phyloP scores from a whole-genome alignment of 1,140 invertebrate genomes.

The Nomia melanderi region DNA sequence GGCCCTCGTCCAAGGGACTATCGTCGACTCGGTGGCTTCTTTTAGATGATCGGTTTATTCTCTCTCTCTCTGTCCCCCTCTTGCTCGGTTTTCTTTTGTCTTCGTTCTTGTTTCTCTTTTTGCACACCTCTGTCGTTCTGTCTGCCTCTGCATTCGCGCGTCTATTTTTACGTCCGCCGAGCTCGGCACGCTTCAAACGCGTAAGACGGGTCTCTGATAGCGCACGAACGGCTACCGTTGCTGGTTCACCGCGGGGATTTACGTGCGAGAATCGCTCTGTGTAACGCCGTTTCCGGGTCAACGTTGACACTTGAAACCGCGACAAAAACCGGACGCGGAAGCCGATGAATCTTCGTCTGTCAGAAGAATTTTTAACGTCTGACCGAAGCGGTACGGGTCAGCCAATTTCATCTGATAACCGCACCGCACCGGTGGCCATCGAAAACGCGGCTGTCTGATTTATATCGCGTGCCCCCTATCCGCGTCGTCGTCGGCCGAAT shows the following conservation, averaged over 20 bases:
- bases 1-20: conserved; percentile 39
- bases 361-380: conserved; percentile 6
- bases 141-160: conserved; percentile 9
- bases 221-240: background rate
- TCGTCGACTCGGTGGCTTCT: conserved; percentile 18
- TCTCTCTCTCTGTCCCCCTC: background rate
- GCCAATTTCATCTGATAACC: background rate
- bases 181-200: background rate
- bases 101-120: background rate
- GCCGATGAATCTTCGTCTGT: background rate
- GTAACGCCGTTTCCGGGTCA: too few species aligned
- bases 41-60: background rate
- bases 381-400: background rate
- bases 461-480: background rate
- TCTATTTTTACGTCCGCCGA: background rate
- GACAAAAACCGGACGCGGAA: background rate
- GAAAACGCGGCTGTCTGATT: background rate
- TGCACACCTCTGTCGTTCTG: background rate
- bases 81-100: background rate
- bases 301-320: background rate
- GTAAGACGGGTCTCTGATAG: conserved; percentile 4
- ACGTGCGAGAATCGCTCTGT: background rate
- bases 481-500: background rate
- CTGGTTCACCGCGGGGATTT: conserved; percentile 10
- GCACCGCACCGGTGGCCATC: background rate